Evolutionary conservation across 2,888 invertebrate genomes (phyloP).

Genomic region (Micropterix aruncella): DNA sequence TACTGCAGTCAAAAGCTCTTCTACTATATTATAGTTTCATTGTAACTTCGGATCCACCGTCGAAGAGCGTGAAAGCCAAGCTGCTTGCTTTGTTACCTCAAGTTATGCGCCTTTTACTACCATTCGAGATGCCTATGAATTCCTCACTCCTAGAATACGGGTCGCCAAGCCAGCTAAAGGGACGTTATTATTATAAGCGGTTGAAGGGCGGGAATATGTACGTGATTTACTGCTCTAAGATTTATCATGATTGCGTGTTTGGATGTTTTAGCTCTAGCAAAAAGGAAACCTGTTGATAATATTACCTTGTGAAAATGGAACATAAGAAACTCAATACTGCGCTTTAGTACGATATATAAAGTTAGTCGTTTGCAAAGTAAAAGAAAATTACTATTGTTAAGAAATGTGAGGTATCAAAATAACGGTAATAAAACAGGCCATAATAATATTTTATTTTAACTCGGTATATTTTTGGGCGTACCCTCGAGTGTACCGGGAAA

Average conservation of each 20-base stretch:
- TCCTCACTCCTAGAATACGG: too few species aligned
- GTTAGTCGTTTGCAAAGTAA: neutral
- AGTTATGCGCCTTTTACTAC: too few species aligned
- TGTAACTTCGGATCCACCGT: too few species aligned
- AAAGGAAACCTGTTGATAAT: neutral
- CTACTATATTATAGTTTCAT: too few species aligned
- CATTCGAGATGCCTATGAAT: too few species aligned
- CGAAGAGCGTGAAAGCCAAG: too few species aligned
- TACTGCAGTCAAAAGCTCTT: too few species aligned
- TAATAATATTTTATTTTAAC: slow-evolving; percentile 18
- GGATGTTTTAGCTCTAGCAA: neutral
- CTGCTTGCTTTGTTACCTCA: too few species aligned
- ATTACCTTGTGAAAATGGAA: neutral
- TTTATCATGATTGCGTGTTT: neutral
- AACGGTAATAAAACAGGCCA: slow-evolving; percentile 6
- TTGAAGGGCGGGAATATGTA: neutral
- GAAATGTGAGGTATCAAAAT: slow-evolving; percentile 31
- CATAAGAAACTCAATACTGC: neutral
- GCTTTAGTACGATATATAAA: neutral
- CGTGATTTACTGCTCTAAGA: neutral
- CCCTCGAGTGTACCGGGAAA: slow-evolving; percentile 65
- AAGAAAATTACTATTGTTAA: slow-evolving; percentile 18
- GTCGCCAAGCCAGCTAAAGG: too few species aligned
- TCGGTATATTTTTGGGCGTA: slow-evolving; percentile 45
- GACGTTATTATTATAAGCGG: too few species aligned